Evolutionary conservation across 2,888 invertebrate species (phyloP).

Genomic region (Oscheius myriophilus): DNA sequence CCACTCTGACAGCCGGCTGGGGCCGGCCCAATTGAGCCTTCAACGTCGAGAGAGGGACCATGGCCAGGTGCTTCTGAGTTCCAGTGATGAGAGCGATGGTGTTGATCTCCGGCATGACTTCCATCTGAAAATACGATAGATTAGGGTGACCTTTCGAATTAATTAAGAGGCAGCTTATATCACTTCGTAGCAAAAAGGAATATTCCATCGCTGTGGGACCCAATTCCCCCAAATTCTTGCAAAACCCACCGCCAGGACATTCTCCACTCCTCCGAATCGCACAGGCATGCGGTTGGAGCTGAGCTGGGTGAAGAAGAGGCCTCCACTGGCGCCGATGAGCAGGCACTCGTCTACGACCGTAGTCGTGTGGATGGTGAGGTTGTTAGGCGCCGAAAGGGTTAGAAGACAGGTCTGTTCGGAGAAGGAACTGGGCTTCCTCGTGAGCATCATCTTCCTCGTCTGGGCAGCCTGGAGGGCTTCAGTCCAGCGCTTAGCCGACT

Average conservation of each 20-base stretch:
- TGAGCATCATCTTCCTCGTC: conserved; percentile 43
- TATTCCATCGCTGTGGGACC: no score
- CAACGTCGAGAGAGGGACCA: conserved; percentile 42
- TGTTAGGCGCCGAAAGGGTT: conserved; percentile 43
- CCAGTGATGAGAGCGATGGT: conserved; percentile 40
- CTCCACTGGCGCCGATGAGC: conserved; percentile 60
- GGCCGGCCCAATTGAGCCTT: conserved; percentile 30
- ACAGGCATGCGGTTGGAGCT: conserved; percentile 53
- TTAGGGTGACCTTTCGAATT: no score
- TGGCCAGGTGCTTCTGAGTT: conserved; percentile 31
- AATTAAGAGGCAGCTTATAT: no score
- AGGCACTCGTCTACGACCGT: conserved; percentile 54
- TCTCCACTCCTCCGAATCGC: conserved; percentile 52
- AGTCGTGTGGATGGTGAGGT: conserved; percentile 44
- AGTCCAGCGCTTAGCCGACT: conserved; percentile 42
- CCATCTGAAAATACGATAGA: conserved; percentile 29
- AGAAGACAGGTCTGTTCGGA: conserved; percentile 47
- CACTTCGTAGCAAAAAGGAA: no score
- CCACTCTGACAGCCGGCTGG: conserved; percentile 44
- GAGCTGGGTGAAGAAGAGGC: conserved; percentile 60
- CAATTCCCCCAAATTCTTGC: no score
- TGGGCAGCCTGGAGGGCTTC: conserved; percentile 47
- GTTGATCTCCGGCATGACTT: conserved; percentile 48
- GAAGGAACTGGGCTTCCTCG: conserved; percentile 37
- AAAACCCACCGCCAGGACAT: conserved; percentile 45